Percentiles rank a stretch among this genome's conserved stretches.
phyloP scores from a whole-genome alignment of 2,113 vertebrate species.

The Buteo buteo region DNA sequence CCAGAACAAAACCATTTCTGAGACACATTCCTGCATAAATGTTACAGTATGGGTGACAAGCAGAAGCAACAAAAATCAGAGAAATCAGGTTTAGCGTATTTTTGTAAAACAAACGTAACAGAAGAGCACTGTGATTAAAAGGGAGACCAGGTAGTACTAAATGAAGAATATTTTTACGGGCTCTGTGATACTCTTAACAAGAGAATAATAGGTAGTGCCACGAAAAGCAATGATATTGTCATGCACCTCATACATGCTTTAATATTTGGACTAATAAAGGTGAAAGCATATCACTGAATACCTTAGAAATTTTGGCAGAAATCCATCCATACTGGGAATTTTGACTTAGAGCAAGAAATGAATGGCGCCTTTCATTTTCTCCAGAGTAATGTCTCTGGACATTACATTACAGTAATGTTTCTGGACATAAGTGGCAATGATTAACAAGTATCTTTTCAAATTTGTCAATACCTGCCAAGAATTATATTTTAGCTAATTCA shows the following conservation, averaged over 20 bases:
- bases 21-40: not conserved
- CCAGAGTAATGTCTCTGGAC: not conserved
- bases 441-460: not conserved
- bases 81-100: not conserved
- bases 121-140: not conserved
- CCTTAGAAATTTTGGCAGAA: not conserved
- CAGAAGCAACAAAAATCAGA: not conserved
- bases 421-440: not conserved
- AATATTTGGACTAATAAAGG: constrained; percentile 4
- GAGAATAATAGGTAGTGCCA: not conserved
- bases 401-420: not conserved
- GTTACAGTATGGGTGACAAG: not conserved
- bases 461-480: not conserved
- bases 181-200: not conserved
- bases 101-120: not conserved
- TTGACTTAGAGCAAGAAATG: not conserved
- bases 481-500: not conserved
- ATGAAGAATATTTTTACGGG: not conserved
- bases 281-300: not conserved
- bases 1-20: not conserved
- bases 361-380: constrained; percentile 14
- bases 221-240: not conserved
- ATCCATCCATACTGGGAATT: not conserved
- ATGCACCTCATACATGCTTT: not conserved
- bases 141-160: not conserved